A percentile compares a stretch with the other conserved stretches of the same genome.
phyloP scores from a whole-genome alignment of 1,140 invertebrate genomes.

The Lepidostoma basale region DNA sequence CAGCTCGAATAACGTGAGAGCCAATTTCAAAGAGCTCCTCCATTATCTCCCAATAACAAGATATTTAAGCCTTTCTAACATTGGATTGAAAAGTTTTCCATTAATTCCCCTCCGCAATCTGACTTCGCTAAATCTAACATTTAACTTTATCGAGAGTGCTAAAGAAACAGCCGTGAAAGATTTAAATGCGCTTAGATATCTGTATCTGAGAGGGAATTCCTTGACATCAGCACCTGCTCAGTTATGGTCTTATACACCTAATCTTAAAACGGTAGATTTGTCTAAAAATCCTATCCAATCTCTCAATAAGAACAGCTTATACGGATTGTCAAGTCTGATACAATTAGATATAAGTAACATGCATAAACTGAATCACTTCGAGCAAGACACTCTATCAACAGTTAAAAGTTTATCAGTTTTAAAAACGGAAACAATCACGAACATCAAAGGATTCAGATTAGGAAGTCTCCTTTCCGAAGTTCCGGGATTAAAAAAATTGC shows the following conservation, averaged over 20 bases:
- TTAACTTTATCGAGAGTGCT: slow-evolving; percentile 71
- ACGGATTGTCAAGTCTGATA: slow-evolving; percentile 62
- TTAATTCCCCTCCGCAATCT: slow-evolving; percentile 73
- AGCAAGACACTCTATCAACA: slow-evolving; percentile 68
- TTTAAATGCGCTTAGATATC: slow-evolving; percentile 66
- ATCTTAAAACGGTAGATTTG: slow-evolving; percentile 67
- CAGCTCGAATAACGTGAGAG: slow-evolving; percentile 76
- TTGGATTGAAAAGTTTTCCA: slow-evolving; percentile 76
- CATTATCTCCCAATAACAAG: slow-evolving; percentile 84
- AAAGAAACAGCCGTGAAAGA: slow-evolving; percentile 68
- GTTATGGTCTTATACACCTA: slow-evolving; percentile 63
- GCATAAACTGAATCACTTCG: slow-evolving; percentile 67
- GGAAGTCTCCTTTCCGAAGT: slow-evolving; percentile 64
- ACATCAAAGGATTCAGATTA: slow-evolving; percentile 67
- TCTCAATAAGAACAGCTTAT: slow-evolving; percentile 60
- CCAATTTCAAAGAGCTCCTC: slow-evolving; percentile 89
- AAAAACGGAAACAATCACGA: slow-evolving; percentile 71
- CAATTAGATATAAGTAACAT: slow-evolving; percentile 63
- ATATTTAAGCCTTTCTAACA: slow-evolving; percentile 74
- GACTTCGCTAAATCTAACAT: slow-evolving; percentile 76
- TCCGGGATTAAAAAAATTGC: slow-evolving; percentile 67
- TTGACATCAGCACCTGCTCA: slow-evolving; percentile 69
- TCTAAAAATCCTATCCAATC: slow-evolving; percentile 70
- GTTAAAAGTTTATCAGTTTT: slow-evolving; percentile 66
- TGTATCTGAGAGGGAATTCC: slow-evolving; percentile 72